A percentile compares a stretch with the other conserved stretches of the same genome.
Evolutionary conservation across 1,140 invertebrate species (phyloP).

Genomic region (Leptoteleia sp.): DNA sequence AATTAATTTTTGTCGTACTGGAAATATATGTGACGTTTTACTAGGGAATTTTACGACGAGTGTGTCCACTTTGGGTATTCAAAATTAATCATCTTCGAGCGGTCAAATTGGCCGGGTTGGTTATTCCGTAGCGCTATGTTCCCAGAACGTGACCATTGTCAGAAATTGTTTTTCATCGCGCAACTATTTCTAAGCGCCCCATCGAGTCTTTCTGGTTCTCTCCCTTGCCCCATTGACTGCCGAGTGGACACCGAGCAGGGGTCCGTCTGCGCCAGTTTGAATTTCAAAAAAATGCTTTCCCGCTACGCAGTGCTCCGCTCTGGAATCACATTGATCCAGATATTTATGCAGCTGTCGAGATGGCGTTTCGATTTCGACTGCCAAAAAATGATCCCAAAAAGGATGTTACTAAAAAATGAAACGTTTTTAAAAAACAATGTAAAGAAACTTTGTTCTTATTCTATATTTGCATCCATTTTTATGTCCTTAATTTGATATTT

Average conservation of each 20-base stretch:
- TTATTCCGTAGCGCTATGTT: constrained; percentile 2
- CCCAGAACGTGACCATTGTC: constrained; percentile 32
- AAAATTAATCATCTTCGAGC: too few relatives aligned
- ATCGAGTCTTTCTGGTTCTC: constrained; percentile 53
- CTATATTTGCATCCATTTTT: too few relatives aligned
- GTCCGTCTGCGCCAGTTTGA: constrained; percentile 31
- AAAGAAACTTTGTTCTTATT: too few relatives aligned
- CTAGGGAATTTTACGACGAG: too few relatives aligned
- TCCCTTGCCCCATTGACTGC: constrained; percentile 18
- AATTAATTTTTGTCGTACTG: too few relatives aligned
- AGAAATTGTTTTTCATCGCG: constrained; percentile 29
- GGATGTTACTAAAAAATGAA: too few relatives aligned
- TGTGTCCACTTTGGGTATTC: too few relatives aligned
- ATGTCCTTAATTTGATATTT: too few relatives aligned
- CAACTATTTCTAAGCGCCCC: constrained; percentile 33
- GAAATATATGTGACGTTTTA: too few relatives aligned
- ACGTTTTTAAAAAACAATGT: too few relatives aligned
- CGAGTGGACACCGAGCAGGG: constrained; percentile 36
- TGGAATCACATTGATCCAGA: constrained; percentile 33
- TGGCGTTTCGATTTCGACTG: constrained; percentile 6
- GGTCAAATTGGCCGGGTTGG: background rate
- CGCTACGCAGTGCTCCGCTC: constrained; percentile 2
- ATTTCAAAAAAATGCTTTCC: constrained; percentile 15
- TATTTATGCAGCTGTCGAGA: constrained; percentile 36
- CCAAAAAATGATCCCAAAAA: background rate